These are phyloP conservation scores for Galemys pyrenaicus DNA, from an alignment of 2,113 vertebrate species.

Conservation along the genomic window DNA sequence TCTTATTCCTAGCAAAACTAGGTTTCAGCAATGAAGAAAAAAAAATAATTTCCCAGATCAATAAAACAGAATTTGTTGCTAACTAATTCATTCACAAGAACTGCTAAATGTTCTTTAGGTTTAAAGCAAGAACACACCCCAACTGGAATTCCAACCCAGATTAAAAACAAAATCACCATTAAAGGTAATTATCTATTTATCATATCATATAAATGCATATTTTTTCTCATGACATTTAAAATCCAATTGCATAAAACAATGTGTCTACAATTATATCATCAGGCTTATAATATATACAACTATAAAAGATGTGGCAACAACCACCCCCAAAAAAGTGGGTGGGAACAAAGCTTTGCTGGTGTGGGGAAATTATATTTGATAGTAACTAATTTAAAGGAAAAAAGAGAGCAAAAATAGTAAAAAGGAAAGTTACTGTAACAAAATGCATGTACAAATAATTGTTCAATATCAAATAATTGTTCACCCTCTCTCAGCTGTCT, in stretches of 20 bases:
- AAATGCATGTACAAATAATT: background rate
- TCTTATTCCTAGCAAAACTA: background rate
- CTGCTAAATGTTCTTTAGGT: background rate
- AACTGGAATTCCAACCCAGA: background rate
- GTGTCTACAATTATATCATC: background rate
- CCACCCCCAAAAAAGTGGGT: background rate
- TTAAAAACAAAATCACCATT: background rate
- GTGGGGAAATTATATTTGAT: background rate
- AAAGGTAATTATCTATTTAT: background rate
- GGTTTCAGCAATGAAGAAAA: background rate
- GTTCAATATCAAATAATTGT: background rate
- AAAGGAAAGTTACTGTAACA: background rate
- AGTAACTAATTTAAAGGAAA: background rate
- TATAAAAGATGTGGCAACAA: background rate
- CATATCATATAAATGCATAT: background rate
- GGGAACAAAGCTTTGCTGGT: background rate
- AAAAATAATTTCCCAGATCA: background rate
- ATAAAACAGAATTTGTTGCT: background rate
- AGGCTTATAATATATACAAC: background rate
- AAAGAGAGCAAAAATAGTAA: background rate
- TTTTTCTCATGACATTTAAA: constrained; percentile 7
- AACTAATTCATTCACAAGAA: background rate
- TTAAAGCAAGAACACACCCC: background rate
- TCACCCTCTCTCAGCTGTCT: background rate
- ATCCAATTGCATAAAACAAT: background rate